Evolutionary conservation across 2,888 invertebrate genomes (phyloP).

Genomic region (Pediacus dermestoides): DNA sequence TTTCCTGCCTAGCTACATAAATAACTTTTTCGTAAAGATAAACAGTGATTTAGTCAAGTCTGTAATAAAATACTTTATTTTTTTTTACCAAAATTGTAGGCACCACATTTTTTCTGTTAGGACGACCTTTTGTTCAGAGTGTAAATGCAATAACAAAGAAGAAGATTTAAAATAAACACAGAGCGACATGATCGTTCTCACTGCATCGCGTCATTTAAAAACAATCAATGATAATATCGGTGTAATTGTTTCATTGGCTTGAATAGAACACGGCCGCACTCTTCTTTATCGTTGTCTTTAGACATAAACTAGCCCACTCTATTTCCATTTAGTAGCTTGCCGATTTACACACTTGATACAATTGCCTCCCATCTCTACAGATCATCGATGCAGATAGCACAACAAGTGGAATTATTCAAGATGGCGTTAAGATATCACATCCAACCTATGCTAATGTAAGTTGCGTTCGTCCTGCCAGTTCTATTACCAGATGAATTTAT

Average conservation of each 20-base stretch:
- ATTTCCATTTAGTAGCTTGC: constrained; percentile 43
- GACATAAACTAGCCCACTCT: constrained; percentile 39
- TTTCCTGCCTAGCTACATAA: too few relatives aligned
- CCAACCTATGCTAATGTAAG: constrained; percentile 39
- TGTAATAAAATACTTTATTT: too few relatives aligned
- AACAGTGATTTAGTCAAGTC: too few relatives aligned
- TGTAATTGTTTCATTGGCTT: constrained; percentile 46
- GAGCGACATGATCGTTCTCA: constrained; percentile 26
- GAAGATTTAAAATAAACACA: constrained; percentile 7
- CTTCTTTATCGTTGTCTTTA: constrained; percentile 36
- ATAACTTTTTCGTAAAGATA: too few relatives aligned
- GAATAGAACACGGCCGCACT: constrained; percentile 38
- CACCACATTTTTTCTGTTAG: too few relatives aligned
- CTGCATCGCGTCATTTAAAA: constrained; percentile 36
- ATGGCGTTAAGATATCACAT: too few relatives aligned
- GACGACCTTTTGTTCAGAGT: too few relatives aligned
- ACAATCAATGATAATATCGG: constrained; percentile 43
- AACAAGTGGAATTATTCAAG: constrained; percentile 47
- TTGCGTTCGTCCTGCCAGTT: constrained; percentile 28
- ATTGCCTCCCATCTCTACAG: constrained; percentile 45
- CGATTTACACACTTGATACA: constrained; percentile 45
- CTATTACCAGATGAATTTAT: constrained; percentile 33
- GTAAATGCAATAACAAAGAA: constrained; percentile 6
- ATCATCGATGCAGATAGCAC: constrained; percentile 45
- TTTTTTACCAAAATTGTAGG: too few relatives aligned